Conservation (phyloP, 2,113 vertebrate genomes). For the Cathartes aura region DNA sequence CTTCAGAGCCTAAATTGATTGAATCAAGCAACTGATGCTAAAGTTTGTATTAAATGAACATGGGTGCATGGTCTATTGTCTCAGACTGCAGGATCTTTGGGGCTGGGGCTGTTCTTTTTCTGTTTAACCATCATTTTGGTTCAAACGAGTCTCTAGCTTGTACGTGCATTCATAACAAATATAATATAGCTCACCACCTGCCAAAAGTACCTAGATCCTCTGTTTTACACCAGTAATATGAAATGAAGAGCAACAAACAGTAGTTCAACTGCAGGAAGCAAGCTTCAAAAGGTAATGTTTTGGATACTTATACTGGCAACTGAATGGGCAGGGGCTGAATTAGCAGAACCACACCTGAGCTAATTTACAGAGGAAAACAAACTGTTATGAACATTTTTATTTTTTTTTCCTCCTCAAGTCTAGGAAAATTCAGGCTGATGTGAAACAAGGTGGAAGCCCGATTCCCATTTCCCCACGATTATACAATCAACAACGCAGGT, state of each 20-base stretch:
- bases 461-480: not conserved
- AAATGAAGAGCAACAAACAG: not conserved
- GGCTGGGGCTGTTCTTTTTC: not conserved
- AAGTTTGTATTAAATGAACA: not conserved
- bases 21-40: not conserved
- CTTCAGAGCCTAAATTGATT: not conserved
- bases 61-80: rapidly evolving
- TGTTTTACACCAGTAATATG: not conserved
- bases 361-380: not conserved
- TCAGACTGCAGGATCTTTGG: not conserved
- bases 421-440: not conserved
- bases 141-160: not conserved
- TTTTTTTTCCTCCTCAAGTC: not conserved
- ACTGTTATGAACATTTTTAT: not conserved
- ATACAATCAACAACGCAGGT: not conserved
- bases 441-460: not conserved
- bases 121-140: not conserved
- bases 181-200: not conserved
- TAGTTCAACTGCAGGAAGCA: not conserved
- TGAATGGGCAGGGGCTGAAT: not conserved
- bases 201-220: not conserved
- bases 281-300: not conserved
- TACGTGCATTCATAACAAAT: not conserved
- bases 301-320: not conserved
- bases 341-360: not conserved